Evolutionary conservation across 2,797 vertebrate species (phyloP).

Genomic region (Sylvilagus floridanus): DNA sequence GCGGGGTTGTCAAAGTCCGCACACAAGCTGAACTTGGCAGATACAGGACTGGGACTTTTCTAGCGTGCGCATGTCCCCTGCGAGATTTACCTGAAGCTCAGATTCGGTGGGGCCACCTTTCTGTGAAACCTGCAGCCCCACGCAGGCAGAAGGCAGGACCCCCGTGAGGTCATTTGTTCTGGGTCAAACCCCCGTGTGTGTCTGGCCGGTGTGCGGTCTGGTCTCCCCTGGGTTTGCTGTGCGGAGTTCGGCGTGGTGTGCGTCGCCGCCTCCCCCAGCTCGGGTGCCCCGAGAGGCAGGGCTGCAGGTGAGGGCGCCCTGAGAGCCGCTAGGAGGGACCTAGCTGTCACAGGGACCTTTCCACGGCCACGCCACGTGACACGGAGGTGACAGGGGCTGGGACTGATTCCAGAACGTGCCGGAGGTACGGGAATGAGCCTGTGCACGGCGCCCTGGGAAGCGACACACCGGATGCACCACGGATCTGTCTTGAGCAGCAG

Average conservation of each 20-base stretch:
- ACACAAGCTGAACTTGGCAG: neutral
- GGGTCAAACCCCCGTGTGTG: neutral
- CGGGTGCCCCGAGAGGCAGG: too few relatives aligned
- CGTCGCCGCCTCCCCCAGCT: too few relatives aligned
- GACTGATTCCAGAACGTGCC: neutral
- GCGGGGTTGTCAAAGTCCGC: neutral
- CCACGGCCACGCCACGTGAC: neutral
- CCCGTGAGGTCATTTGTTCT: neutral
- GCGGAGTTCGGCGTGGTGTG: neutral
- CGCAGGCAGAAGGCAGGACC: neutral
- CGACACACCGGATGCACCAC: neutral
- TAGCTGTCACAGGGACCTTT: neutral
- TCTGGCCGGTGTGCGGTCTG: neutral
- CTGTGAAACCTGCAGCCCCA: neutral
- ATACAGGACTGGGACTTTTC: neutral
- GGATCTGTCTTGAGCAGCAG: neutral
- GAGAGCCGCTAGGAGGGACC: neutral
- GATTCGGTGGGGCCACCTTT: neutral
- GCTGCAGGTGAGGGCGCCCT: neutral
- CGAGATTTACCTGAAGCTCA: slow-evolving; percentile 1
- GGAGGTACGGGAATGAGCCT: neutral
- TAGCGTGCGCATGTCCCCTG: neutral
- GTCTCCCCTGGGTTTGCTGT: neutral
- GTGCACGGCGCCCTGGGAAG: neutral
- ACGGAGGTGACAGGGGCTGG: neutral